phyloP scores from a whole-genome alignment of 1,140 invertebrate genomes.

The Ostrea denselamellosa region DNA sequence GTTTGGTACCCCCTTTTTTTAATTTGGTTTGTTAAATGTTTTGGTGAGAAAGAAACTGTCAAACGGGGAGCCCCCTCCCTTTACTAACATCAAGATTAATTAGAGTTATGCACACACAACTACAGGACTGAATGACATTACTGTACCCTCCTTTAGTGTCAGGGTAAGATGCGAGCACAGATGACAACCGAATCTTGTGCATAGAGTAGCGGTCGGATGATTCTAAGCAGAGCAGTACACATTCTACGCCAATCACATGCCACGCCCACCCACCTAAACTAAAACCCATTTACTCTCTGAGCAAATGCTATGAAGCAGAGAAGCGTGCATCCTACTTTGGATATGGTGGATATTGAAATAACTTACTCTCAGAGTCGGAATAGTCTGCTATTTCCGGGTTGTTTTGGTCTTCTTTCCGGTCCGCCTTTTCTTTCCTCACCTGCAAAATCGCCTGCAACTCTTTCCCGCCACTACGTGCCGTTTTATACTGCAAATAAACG shows the following conservation, averaged over 20 bases:
- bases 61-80: too few species aligned
- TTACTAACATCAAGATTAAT: too few species aligned
- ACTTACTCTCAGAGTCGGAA: conserved; percentile 58
- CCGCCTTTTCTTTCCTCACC: conserved; percentile 50
- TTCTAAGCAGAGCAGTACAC: background rate
- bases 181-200: background rate
- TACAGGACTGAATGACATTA: too few species aligned
- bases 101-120: too few species aligned
- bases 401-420: conserved; percentile 37
- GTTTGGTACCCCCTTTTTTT: too few species aligned
- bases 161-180: too few species aligned
- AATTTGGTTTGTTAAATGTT: too few species aligned
- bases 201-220: background rate
- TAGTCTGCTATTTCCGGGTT: conserved; percentile 41
- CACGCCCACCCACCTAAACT: background rate
- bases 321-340: background rate
- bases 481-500: conserved; percentile 55
- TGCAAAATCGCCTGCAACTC: conserved; percentile 60
- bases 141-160: too few species aligned
- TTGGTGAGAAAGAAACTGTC: too few species aligned
- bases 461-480: conserved; percentile 47
- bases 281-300: background rate
- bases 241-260: background rate
- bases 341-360: background rate
- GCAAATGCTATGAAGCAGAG: conserved; percentile 21